These are phyloP conservation scores for Nicator chloris DNA, from an alignment of 2,113 vertebrate genomes.

Conservation along the genomic window DNA sequence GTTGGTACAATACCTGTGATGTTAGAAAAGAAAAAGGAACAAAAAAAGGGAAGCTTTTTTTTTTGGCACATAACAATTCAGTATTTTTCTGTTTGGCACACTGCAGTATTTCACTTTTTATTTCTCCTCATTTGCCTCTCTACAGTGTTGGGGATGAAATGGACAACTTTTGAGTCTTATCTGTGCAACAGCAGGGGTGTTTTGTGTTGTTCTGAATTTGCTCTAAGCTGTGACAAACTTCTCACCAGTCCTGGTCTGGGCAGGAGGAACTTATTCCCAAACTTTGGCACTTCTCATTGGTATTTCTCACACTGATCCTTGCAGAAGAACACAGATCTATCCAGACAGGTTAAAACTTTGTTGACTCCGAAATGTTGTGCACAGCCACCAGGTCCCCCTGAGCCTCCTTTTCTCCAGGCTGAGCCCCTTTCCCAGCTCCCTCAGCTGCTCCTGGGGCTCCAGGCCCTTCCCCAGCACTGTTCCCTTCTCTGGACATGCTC, in stretches of 20 bases:
- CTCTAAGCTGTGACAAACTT: background rate
- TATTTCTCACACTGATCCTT: background rate
- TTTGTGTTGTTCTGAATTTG: background rate
- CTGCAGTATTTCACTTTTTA: rapidly evolving
- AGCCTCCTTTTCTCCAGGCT: background rate
- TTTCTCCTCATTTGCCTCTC: background rate
- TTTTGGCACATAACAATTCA: background rate
- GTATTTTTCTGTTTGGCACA: background rate
- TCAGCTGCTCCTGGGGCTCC: background rate
- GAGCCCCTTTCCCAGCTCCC: background rate
- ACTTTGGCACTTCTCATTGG: background rate
- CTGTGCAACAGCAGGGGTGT: background rate
- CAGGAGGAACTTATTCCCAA: background rate
- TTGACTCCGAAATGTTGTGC: background rate
- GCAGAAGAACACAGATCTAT: background rate
- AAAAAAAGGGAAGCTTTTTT: too few relatives aligned
- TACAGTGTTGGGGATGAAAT: background rate
- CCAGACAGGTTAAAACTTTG: background rate
- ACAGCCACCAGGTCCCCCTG: background rate
- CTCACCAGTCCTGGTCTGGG: background rate
- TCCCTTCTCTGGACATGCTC: rapidly evolving
- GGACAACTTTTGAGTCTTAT: background rate
- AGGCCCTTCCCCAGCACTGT: rapidly evolving
- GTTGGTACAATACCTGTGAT: background rate
- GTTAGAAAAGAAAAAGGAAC: background rate